Conservation (phyloP, 2,888 invertebrate genomes). For the Mythimna pallens region DNA sequence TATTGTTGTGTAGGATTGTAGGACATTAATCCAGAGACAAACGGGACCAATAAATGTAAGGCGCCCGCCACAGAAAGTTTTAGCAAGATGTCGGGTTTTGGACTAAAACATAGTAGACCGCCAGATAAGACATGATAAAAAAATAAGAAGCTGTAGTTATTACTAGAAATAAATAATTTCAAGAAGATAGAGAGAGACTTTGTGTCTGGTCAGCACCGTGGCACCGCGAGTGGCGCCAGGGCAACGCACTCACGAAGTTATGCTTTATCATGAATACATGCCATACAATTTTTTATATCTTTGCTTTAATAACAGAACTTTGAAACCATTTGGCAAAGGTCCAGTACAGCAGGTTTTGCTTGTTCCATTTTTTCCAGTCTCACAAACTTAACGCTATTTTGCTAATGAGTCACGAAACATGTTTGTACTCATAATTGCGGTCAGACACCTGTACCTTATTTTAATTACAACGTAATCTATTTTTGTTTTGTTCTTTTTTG, state of each 20-base stretch:
- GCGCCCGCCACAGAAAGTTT: not conserved
- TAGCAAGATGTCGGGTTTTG: not conserved
- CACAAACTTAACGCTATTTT: slow-evolving; percentile 62
- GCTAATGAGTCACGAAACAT: slow-evolving; percentile 57
- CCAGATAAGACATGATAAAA: not conserved
- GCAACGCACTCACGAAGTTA: not conserved
- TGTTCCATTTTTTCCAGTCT: slow-evolving; percentile 66
- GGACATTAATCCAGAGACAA: not conserved
- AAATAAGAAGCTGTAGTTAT: not conserved
- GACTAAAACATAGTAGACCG: not conserved
- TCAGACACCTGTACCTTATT: slow-evolving; percentile 29
- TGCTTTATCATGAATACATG: slow-evolving; percentile 10
- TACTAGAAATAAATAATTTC: slow-evolving; percentile 1
- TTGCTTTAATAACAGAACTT: slow-evolving; percentile 29
- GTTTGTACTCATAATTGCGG: slow-evolving; percentile 40
- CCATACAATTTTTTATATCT: slow-evolving; percentile 14
- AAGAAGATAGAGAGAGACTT: slow-evolving; percentile 11
- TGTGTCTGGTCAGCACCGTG: not conserved
- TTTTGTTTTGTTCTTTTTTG: not conserved
- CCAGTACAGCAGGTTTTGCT: slow-evolving; percentile 71
- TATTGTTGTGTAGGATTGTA: not conserved
- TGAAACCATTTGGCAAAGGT: slow-evolving; percentile 66
- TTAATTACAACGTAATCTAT: slow-evolving; percentile 10
- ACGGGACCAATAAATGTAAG: not conserved
- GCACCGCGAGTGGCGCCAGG: not conserved